Conservation (phyloP, 2,113 vertebrate species). For the Alaudala cheleensis region DNA sequence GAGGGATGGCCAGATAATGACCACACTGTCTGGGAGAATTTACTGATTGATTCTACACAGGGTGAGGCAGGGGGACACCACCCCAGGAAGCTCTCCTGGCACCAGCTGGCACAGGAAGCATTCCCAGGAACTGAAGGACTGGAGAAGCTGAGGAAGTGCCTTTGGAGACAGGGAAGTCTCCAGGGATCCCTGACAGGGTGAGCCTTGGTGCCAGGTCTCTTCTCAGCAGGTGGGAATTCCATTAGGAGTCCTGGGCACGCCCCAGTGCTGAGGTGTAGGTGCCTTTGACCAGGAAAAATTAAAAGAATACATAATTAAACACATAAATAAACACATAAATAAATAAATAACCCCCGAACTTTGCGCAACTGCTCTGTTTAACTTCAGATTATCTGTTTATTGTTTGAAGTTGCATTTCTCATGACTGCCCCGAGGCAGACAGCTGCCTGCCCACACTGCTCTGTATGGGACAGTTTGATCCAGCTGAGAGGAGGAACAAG, state of each 20-base stretch:
- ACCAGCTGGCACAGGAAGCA: rapidly evolving
- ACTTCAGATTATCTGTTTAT: neutral
- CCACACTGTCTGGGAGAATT: rapidly evolving
- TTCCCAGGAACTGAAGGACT: neutral
- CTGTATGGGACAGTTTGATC: neutral
- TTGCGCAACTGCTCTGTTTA: neutral
- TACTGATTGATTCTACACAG: neutral
- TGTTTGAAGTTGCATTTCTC: neutral
- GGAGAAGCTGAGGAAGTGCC: neutral
- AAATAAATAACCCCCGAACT: rapidly evolving
- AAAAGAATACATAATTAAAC: neutral
- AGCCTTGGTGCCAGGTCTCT: neutral
- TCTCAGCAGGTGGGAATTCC: neutral
- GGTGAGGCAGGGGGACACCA: neutral
- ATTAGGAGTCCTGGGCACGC: neutral
- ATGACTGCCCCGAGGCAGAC: neutral
- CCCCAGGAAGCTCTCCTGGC: neutral
- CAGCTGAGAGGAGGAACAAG: neutral
- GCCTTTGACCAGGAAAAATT: neutral
- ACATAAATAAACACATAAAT: neutral
- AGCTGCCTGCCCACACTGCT: neutral
- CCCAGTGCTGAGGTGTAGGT: neutral
- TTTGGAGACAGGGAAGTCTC: neutral
- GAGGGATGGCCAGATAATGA: neutral
- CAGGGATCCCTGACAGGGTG: rapidly evolving